These are phyloP conservation scores for Nyctalus aviator DNA, from an alignment of 2,797 vertebrate species.

Conservation along the genomic window DNA sequence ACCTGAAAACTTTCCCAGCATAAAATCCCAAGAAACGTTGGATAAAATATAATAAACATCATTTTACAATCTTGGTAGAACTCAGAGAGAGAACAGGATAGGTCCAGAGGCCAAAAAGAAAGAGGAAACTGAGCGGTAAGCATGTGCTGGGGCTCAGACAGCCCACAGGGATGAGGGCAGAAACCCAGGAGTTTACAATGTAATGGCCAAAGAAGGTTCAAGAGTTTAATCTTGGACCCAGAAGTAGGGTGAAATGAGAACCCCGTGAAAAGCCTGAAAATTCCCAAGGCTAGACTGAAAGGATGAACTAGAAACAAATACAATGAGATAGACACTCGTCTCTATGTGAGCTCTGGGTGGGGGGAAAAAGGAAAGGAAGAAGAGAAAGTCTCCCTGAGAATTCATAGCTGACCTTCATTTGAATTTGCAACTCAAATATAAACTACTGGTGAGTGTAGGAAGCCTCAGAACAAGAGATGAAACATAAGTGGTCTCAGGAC, in stretches of 20 bases:
- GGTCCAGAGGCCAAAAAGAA: neutral
- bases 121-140: neutral
- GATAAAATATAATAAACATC: constrained; percentile 2
- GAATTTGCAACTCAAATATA: constrained; percentile 8
- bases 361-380: neutral
- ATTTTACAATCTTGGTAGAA: constrained; percentile 40
- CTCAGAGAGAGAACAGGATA: neutral
- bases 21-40: constrained; percentile 46
- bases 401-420: neutral
- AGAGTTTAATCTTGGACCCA: neutral
- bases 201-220: neutral
- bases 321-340: neutral
- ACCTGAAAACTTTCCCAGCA: neutral
- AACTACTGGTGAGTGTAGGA: neutral
- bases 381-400: neutral
- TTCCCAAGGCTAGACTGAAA: neutral
- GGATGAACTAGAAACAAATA: neutral
- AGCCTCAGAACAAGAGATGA: neutral
- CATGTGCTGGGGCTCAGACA: neutral
- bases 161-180: neutral
- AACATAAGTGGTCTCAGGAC: neutral
- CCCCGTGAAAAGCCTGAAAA: neutral
- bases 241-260: neutral
- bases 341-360: neutral
- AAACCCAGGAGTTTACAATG: neutral